phyloP scores from a whole-genome alignment of 2,888 invertebrate species.

The Ormyrus thymus region DNA sequence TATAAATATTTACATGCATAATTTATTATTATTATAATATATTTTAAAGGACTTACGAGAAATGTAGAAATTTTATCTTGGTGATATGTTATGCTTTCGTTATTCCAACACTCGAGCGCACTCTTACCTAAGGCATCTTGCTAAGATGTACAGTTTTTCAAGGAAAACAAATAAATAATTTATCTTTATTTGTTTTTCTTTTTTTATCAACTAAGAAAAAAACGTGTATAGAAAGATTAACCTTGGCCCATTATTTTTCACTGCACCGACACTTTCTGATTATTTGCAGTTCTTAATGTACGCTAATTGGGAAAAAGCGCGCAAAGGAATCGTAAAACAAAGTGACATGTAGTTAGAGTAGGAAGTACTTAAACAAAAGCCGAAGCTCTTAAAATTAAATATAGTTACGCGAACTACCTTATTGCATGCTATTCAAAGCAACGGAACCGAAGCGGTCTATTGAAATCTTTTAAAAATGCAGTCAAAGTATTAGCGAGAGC shows the following conservation, averaged over 20 bases:
- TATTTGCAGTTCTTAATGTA: no score
- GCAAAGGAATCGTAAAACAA: not conserved
- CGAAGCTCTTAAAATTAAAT: constrained; percentile 15
- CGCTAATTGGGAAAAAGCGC: not conserved
- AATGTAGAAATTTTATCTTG: no score
- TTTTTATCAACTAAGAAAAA: not conserved
- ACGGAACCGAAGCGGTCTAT: not conserved
- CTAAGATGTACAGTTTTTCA: constrained; percentile 12
- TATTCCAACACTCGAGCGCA: no score
- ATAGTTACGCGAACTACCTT: constrained; percentile 45
- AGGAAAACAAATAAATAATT: constrained; percentile 15
- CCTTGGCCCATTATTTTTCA: not conserved
- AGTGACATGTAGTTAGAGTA: not conserved
- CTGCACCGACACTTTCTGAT: no score
- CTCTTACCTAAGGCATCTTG: not conserved
- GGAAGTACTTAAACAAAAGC: constrained; percentile 1
- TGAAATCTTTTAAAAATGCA: no score
- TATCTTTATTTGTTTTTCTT: no score
- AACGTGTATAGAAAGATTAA: not conserved
- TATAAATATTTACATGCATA: no score
- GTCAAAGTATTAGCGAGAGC: no score
- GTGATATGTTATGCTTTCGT: no score
- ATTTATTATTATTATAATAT: no score
- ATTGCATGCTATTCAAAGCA: constrained; percentile 11
- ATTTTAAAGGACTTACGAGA: no score